Evolutionary conservation across 2,888 invertebrate genomes (phyloP).

Genomic region (Tetranychus piercei): DNA sequence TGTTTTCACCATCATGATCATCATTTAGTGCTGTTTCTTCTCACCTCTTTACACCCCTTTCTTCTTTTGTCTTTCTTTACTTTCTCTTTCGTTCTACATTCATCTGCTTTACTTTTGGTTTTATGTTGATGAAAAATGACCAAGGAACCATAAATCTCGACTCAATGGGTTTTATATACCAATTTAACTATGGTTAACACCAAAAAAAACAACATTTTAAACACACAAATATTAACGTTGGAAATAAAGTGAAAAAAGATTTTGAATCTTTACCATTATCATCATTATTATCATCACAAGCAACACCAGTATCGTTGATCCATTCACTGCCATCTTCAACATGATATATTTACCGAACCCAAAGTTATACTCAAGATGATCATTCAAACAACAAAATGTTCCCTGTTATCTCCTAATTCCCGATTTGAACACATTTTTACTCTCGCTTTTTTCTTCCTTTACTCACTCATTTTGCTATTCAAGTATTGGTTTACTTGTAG

Average conservation of each 20-base stretch:
- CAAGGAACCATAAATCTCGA: neutral
- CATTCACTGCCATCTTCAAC: neutral
- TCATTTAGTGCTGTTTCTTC: neutral
- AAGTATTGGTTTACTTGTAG: neutral
- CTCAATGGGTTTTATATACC: neutral
- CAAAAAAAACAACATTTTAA: neutral
- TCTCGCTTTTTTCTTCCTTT: neutral
- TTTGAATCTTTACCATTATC: neutral
- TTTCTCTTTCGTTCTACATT: neutral
- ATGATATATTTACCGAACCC: neutral
- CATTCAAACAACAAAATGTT: neutral
- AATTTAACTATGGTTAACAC: neutral
- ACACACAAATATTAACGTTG: too few relatives aligned
- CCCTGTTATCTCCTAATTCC: neutral
- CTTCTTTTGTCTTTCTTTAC: neutral
- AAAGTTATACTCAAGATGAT: neutral
- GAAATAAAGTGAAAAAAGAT: neutral
- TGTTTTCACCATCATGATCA: neutral
- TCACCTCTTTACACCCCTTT: neutral
- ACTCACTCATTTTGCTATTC: neutral
- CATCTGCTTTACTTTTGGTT: neutral
- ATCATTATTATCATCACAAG: neutral
- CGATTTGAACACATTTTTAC: neutral
- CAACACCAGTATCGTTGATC: neutral
- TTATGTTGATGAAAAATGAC: neutral